Base-by-base conservation (phyloP, 2,888 invertebrate genomes). In the Aspidapion aeneum region DNA sequence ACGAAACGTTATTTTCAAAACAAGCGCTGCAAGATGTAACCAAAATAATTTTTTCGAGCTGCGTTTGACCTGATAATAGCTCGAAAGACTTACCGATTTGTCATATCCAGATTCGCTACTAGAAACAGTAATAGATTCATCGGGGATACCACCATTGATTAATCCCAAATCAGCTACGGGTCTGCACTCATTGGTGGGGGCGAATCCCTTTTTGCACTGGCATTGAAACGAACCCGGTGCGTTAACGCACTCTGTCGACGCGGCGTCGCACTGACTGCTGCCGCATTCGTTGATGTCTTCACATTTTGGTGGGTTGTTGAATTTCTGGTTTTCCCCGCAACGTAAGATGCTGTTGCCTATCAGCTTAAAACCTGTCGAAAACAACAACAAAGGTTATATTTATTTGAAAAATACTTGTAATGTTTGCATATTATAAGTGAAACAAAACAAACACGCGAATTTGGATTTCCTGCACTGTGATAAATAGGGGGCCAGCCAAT, bases 221-320 rank as follows among this genome's bases (percentile, higher is more conserved):
- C 96, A 96, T 71, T 89, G 90, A 82, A 95, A 96, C 18, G 92
- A 91, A 52, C 96, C 96, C 55, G 90, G 89, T 2, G 90, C 90
- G 75, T 96, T 96, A 69, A 89, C 87, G 77, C 96, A 96, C 77
- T 94, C 93, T 0, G 96, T 96, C 0, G 95, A 94, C 0, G 93
- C 91, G 20, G 90, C 82, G 75, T 96, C 96, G 77, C 96, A 96
- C 78, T 95, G 94, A 64, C 91, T 93, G 68, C 89, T 91, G 2
- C 87, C 84, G 77, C 96, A 96, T 81, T 96, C 96, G 74, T 96
- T 95, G 66, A 96, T 90, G 77, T 96, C 95, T 82, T 94, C 94
- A 75, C 96, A 96, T 65, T 87, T 89, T 1, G 96, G 96, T 55
- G 93, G 87, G 72, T 90, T 87, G 70, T 90, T 90, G 70, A 96